These are phyloP conservation scores for Rhinichthys klamathensis DNA, from an alignment of 2,113 vertebrate species.

Conservation along the genomic window DNA sequence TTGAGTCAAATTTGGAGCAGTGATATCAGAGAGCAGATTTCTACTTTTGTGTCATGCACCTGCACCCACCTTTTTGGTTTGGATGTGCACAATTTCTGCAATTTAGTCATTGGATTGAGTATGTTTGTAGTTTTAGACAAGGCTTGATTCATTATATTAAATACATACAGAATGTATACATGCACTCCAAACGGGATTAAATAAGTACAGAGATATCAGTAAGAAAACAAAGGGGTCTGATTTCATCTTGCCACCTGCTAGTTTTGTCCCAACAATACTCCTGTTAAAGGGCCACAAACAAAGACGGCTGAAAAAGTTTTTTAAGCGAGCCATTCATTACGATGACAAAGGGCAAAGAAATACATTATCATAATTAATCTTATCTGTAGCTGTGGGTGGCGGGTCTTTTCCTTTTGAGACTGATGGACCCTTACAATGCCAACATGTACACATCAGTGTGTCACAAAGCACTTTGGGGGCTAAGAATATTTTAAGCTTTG, in stretches of 20 bases:
- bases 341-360: conserved; percentile 92
- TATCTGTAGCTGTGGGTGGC: conserved; percentile 93
- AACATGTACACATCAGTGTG: conserved; percentile 74
- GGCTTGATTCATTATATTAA: background rate
- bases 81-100: background rate
- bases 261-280: conserved; percentile 83
- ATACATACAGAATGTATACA: background rate
- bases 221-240: conserved; percentile 79
- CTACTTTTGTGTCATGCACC: background rate
- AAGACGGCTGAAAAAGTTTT: conserved; percentile 87
- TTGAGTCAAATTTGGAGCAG: background rate
- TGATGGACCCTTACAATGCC: conserved; percentile 68
- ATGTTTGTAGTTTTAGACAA: background rate
- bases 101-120: background rate
- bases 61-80: background rate
- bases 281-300: conserved; percentile 87
- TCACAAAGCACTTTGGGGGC: conserved; percentile 59
- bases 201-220: conserved; percentile 57
- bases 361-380: conserved; percentile 97
- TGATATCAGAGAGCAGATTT: background rate
- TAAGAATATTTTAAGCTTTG: conserved; percentile 71
- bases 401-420: conserved; percentile 66
- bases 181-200: background rate
- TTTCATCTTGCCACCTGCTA: conserved; percentile 91
- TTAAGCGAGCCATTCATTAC: conserved; percentile 92